Evolutionary conservation across 2,797 vertebrate species (phyloP).

Genomic region (Adrianichthys oophorus): DNA sequence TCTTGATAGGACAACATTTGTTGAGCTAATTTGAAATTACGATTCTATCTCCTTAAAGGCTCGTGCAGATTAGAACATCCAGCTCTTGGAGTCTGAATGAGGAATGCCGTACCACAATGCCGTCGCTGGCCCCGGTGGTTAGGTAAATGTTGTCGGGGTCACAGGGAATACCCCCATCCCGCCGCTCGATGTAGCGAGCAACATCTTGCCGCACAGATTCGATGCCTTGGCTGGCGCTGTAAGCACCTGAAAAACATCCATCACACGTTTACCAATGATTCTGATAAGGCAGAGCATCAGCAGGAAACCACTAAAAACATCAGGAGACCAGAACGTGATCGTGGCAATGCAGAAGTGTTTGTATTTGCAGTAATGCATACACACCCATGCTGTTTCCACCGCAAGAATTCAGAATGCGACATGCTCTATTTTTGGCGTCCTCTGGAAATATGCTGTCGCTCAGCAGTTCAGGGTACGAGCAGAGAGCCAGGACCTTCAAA

Average conservation of each 20-base stretch:
- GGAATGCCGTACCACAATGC: constrained; percentile 81
- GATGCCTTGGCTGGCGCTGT: constrained; percentile 88
- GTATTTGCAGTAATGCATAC: constrained; percentile 29
- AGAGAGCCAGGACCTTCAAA: constrained; percentile 85
- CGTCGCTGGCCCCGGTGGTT: constrained; percentile 88
- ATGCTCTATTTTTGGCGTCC: constrained; percentile 84
- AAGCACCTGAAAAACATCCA: constrained; percentile 77
- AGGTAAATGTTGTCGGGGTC: constrained; percentile 86
- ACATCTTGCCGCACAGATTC: constrained; percentile 84
- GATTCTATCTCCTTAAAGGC: too few species aligned
- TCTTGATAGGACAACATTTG: too few species aligned
- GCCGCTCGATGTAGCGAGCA: constrained; percentile 81
- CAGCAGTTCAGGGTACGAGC: constrained; percentile 84
- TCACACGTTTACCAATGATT: background rate
- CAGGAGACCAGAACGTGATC: background rate
- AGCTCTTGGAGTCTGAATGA: constrained; percentile 7
- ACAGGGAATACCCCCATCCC: constrained; percentile 84
- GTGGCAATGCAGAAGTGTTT: background rate
- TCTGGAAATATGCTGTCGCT: constrained; percentile 80
- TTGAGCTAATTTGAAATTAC: too few species aligned
- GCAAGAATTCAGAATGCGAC: constrained; percentile 82
- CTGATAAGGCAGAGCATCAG: background rate
- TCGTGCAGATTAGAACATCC: background rate
- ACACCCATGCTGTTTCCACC: constrained; percentile 86
- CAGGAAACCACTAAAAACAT: background rate